phyloP scores from a whole-genome alignment of 2,888 invertebrate species.

The Thecocarcelia acutangulata region DNA sequence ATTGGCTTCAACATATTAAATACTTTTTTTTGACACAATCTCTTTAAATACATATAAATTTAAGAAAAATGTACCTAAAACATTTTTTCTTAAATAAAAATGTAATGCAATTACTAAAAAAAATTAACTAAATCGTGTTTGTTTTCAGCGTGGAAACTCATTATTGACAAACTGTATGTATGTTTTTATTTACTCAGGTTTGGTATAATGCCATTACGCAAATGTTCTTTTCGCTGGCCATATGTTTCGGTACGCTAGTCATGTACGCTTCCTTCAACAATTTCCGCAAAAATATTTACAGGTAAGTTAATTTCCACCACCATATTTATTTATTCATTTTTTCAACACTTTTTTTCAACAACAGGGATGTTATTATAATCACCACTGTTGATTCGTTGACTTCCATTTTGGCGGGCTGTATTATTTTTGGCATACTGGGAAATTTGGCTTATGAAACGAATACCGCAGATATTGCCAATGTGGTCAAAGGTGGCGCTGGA shows the following conservation, averaged over 20 bases:
- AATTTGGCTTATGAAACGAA: slow-evolving; percentile 87
- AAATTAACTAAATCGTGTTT: too few species aligned
- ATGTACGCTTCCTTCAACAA: slow-evolving; percentile 85
- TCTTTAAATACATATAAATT: too few species aligned
- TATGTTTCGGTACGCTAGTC: slow-evolving; percentile 84
- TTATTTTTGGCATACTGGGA: slow-evolving; percentile 92
- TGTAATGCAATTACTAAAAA: too few species aligned
- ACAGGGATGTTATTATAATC: slow-evolving; percentile 90
- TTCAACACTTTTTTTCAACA: neutral
- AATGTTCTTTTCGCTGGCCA: slow-evolving; percentile 85
- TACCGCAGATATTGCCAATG: slow-evolving; percentile 84
- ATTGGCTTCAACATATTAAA: too few species aligned
- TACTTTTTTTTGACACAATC: too few species aligned
- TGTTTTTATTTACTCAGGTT: slow-evolving; percentile 78
- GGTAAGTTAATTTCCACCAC: slow-evolving; percentile 76
- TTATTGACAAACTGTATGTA: too few species aligned
- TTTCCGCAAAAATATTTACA: slow-evolving; percentile 84
- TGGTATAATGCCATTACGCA: slow-evolving; percentile 86
- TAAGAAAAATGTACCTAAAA: too few species aligned
- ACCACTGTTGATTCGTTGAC: slow-evolving; percentile 91
- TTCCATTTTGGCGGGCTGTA: slow-evolving; percentile 90
- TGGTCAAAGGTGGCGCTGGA: slow-evolving; percentile 89
- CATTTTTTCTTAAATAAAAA: too few species aligned
- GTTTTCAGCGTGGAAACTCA: too few species aligned
- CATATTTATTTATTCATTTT: neutral